Evolutionary conservation across 2,888 invertebrate genomes (phyloP).

Genomic region (Odontocolon sp.): DNA sequence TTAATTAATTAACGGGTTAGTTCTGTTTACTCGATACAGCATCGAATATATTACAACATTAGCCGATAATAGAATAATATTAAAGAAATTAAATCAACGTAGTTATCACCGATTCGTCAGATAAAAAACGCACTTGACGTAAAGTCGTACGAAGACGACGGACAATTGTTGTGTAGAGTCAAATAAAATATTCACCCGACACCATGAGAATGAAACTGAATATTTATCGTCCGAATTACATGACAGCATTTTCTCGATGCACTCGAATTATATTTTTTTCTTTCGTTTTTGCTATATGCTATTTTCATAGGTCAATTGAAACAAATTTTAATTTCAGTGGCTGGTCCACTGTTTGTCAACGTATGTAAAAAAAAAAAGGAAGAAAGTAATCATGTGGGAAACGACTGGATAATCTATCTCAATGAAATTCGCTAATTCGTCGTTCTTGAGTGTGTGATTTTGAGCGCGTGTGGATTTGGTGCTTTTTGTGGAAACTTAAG

Average conservation of each 20-base stretch:
- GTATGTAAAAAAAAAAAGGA: slow-evolving; percentile 36
- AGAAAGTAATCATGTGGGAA: background rate
- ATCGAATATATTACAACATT: slow-evolving; percentile 13
- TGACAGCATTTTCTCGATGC: slow-evolving; percentile 49
- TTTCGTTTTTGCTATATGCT: slow-evolving; percentile 20
- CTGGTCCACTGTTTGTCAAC: slow-evolving; percentile 67
- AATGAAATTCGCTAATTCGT: slow-evolving; percentile 11
- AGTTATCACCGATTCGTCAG: background rate
- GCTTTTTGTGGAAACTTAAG: slow-evolving; percentile 58
- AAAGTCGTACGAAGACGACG: background rate
- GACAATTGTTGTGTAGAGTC: slow-evolving; percentile 23
- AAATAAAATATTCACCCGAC: background rate
- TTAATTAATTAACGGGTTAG: background rate
- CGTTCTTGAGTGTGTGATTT: slow-evolving; percentile 39
- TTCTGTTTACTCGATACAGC: background rate
- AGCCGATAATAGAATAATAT: slow-evolving; percentile 12
- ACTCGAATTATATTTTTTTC: slow-evolving; percentile 25
- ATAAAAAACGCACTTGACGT: background rate
- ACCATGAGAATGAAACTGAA: slow-evolving; percentile 1
- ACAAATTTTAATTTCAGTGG: slow-evolving; percentile 61
- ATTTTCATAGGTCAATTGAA: slow-evolving; percentile 36
- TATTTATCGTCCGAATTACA: slow-evolving; percentile 45
- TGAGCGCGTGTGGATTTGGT: slow-evolving; percentile 28
- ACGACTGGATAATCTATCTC: background rate
- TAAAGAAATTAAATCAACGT: slow-evolving; percentile 10